These are phyloP conservation scores for Taxidea taxus DNA, from an alignment of 2,113 vertebrate genomes.

Conservation along the genomic window DNA sequence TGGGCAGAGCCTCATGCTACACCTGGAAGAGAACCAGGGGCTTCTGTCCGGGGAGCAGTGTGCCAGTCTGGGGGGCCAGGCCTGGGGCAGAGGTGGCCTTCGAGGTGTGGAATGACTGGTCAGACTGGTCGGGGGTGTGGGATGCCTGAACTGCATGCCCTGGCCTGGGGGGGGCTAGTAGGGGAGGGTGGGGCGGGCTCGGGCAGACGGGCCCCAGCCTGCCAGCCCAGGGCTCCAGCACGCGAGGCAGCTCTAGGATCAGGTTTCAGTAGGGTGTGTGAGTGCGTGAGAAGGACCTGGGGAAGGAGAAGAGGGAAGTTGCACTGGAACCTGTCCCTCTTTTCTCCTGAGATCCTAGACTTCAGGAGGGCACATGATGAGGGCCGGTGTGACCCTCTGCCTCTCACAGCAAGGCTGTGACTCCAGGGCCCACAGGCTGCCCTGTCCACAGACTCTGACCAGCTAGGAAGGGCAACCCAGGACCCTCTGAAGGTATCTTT, in stretches of 20 bases:
- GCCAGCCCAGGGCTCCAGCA: constrained; percentile 23
- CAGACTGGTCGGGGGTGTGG: neutral
- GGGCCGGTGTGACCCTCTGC: neutral
- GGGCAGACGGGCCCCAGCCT: constrained; percentile 56
- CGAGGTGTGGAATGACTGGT: constrained; percentile 6
- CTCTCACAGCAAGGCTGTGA: neutral
- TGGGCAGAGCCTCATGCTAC: neutral
- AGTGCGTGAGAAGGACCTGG: constrained; percentile 68
- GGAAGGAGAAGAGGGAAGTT: constrained; percentile 41
- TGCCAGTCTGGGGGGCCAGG: neutral
- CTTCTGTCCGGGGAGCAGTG: neutral
- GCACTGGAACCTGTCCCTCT: neutral
- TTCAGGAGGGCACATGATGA: neutral
- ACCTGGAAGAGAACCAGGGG: neutral
- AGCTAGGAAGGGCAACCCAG: neutral
- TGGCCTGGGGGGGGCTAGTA: constrained; percentile 43
- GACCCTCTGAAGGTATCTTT: neutral
- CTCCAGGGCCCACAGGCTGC: neutral
- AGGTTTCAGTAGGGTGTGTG: constrained; percentile 74
- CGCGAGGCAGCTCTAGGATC: constrained; percentile 44
- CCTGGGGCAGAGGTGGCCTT: neutral
- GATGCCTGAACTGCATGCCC: constrained; percentile 52
- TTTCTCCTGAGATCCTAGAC: neutral
- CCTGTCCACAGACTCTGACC: neutral
- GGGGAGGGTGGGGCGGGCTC: constrained; percentile 54